Evolutionary conservation across 1,140 invertebrate genomes (phyloP), one percentile per base, ranked within the genome.

Genomic region (Scylla paramamosain): DNA sequence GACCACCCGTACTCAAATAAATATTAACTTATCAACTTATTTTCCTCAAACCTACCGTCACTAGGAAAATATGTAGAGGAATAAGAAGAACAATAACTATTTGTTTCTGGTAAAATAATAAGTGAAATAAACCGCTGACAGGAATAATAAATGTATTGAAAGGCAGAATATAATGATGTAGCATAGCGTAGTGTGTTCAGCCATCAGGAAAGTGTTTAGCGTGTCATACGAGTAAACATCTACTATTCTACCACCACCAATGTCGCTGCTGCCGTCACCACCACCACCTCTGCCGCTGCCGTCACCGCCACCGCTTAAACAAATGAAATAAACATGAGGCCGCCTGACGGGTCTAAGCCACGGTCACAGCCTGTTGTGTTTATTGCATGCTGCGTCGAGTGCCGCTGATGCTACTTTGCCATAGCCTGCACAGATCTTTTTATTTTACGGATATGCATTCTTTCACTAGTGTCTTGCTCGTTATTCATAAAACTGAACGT

Each of bases 251-350:
- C 67, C 67, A n/a, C 67, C 25, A 77, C 67, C 67, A 14, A 59
- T 59, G 52, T 59, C 52, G 52, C 52, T 59, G 52, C 16, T 59
- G 52, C 52, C 52, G 52, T 59, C 52, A 77, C 52, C 52, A 8
- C 52, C 52, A 20, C 52, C 52, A 20, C n/a, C 67, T 20, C 67
- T 20, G 67, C 67, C 67, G 25, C n/a, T 2, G 6, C 67, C 67
- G 25, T 20, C 67, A 20, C 67, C 67, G 67, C 25, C 67, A n/a
- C 67, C 67, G 67, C 67, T n/a, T 77, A 77, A 77, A 77, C 67
- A 77, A 77, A 77, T 77, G 67, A 77, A 77, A 77, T 77, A 77
- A 77, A 77, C 67, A 77, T 77, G 67, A 77, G 67, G 67, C 67
- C 67, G 67, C 6, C 67, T 12, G 67, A 77, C 67, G 20, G 67